Percentiles rank a stretch among this genome's conserved stretches.
Conservation (phyloP, 2,888 invertebrate genomes). For the Drosophila eohydei region DNA sequence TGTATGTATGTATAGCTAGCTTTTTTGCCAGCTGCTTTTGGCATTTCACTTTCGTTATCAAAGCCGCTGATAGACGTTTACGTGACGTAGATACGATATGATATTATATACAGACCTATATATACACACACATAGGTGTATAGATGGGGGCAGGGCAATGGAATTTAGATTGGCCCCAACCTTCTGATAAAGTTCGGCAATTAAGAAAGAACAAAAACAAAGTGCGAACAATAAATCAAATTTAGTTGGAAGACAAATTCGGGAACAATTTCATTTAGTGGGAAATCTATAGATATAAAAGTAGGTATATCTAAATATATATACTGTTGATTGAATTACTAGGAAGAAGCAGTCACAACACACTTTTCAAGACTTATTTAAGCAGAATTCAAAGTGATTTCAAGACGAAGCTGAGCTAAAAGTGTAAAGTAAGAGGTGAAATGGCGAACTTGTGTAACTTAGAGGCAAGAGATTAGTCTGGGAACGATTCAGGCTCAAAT, state of each 20-base stretch:
- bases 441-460: background rate
- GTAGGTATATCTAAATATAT: background rate
- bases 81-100: conserved; percentile 65
- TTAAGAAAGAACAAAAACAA: background rate
- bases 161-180: conserved; percentile 27
- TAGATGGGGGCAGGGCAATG: conserved; percentile 18
- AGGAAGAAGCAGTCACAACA: background rate
- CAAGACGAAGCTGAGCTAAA: background rate
- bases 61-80: conserved; percentile 53
- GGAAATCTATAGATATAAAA: background rate
- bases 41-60: conserved; percentile 70
- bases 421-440: background rate
- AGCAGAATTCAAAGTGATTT: background rate
- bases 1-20: background rate
- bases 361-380: background rate
- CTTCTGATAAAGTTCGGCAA: background rate
- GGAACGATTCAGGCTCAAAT: too few species aligned
- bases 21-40: conserved; percentile 33
- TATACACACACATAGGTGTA: background rate
- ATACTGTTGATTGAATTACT: background rate
- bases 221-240: conserved; percentile 1
- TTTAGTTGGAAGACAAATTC: conserved; percentile 3
- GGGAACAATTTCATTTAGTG: background rate
- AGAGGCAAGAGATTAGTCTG: background rate
- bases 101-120: conserved; percentile 4